phyloP scores from a whole-genome alignment of 2,113 vertebrate genomes.

The Saimiri boliviensis region DNA sequence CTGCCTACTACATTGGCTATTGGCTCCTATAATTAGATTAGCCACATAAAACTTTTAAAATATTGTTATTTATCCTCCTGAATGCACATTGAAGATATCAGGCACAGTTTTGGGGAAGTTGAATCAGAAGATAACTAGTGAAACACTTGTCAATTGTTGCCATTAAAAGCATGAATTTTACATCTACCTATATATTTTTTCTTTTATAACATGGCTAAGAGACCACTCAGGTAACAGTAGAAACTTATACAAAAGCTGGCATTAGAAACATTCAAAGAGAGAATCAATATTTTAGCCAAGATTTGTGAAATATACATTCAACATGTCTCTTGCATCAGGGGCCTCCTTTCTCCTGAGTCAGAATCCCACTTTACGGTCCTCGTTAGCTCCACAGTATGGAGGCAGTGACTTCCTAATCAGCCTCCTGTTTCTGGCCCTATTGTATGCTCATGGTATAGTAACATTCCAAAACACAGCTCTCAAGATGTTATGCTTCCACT shows the following conservation, averaged over 20 bases:
- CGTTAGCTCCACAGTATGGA: not conserved
- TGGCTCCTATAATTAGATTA: not conserved
- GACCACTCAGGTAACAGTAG: not conserved
- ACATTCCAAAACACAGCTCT: not conserved
- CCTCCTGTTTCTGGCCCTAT: not conserved
- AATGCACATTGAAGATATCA: not conserved
- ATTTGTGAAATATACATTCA: not conserved
- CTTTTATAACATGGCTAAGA: not conserved
- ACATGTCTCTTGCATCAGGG: not conserved
- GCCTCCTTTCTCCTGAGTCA: not conserved
- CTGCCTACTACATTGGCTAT: not conserved
- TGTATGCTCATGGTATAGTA: not conserved
- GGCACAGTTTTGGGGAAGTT: not conserved
- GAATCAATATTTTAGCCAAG: not conserved
- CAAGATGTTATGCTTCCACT: not conserved
- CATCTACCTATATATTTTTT: not conserved
- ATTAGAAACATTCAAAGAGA: not conserved
- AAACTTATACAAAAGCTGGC: not conserved
- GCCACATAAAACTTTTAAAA: not conserved
- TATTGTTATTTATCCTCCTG: not conserved
- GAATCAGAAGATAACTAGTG: not conserved
- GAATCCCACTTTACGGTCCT: not conserved
- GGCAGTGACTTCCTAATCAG: not conserved
- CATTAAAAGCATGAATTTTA: conserved; percentile 9
- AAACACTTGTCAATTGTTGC: not conserved